Evolutionary conservation across 2,888 invertebrate species (phyloP).

Genomic region (Eupsilia transversa): DNA sequence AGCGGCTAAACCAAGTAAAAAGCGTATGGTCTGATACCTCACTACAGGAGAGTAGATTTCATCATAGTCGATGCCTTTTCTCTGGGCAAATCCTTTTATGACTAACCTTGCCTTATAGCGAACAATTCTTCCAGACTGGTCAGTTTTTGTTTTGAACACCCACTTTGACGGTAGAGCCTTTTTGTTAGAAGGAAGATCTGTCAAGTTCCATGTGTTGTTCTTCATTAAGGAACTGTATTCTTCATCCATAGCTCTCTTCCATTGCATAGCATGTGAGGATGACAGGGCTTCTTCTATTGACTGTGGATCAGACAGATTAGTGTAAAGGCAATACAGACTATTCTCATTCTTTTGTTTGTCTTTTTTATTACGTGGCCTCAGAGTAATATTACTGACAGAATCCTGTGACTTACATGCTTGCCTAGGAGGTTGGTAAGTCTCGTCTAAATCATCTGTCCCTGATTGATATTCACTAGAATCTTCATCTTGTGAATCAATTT

Average conservation of each 20-base stretch:
- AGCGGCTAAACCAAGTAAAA: neutral
- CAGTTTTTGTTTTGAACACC: constrained; percentile 44
- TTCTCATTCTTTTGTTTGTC: neutral
- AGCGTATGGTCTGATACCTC: constrained; percentile 37
- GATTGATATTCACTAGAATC: too few species aligned
- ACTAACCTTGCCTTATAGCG: constrained; percentile 42
- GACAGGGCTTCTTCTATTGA: constrained; percentile 15
- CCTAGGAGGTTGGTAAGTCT: too few species aligned
- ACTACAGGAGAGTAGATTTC: constrained; percentile 57
- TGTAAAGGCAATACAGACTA: neutral
- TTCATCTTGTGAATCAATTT: too few species aligned
- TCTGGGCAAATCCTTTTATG: constrained; percentile 18
- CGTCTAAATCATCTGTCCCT: too few species aligned
- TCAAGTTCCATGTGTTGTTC: constrained; percentile 18
- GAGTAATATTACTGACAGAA: neutral
- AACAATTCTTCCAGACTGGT: constrained; percentile 17
- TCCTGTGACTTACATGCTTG: neutral
- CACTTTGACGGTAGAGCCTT: constrained; percentile 37
- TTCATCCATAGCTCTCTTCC: constrained; percentile 25
- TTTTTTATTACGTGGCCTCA: neutral
- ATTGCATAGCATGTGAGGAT: constrained; percentile 4
- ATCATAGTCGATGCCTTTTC: constrained; percentile 52
- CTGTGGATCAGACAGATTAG: constrained; percentile 14
- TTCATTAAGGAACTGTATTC: constrained; percentile 10
- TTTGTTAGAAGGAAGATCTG: constrained; percentile 24